These are phyloP conservation scores for Scaptomyza caliginosa DNA, from an alignment of 2,888 invertebrate genomes.

Conservation along the genomic window DNA sequence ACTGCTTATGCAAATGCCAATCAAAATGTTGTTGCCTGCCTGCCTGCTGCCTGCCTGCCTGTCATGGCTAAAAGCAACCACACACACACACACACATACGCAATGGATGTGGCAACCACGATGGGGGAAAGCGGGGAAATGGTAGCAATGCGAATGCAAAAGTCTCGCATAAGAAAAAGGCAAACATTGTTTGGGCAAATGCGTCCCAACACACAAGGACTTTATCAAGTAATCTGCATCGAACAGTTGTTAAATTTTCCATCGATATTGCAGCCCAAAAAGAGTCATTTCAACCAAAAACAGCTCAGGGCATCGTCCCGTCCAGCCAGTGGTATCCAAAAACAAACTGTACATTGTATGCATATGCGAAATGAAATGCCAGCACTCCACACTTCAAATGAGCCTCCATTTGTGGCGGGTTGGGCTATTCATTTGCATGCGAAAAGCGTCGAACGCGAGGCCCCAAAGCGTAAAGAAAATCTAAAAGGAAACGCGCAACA, in stretches of 20 bases:
- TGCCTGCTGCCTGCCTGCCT: no score
- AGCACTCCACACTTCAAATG: slow-evolving; percentile 6
- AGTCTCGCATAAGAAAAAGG: slow-evolving; percentile 53
- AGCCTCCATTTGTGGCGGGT: no score
- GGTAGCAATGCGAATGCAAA: slow-evolving; percentile 21
- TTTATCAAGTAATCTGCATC: slow-evolving; percentile 64
- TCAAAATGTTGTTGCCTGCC: slow-evolving; percentile 69
- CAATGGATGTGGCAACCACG: slow-evolving; percentile 42
- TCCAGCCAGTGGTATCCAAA: no score
- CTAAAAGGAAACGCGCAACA: slow-evolving; percentile 9
- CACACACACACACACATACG: slow-evolving; percentile 11
- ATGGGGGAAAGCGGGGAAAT: not conserved
- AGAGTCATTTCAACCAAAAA: slow-evolving; percentile 10
- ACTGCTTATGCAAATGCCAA: slow-evolving; percentile 80
- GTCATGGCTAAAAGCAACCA: slow-evolving; percentile 8
- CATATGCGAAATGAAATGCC: slow-evolving; percentile 63
- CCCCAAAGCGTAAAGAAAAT: slow-evolving; percentile 37
- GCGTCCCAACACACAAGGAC: slow-evolving; percentile 24
- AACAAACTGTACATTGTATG: slow-evolving; percentile 50
- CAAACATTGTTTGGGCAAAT: slow-evolving; percentile 48
- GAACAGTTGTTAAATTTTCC: slow-evolving; percentile 70
- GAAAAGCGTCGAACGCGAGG: slow-evolving; percentile 63
- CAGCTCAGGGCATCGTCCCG: slow-evolving; percentile 18
- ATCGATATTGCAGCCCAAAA: slow-evolving; percentile 41
- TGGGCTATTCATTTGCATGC: no score